Percentiles rank a stretch among this genome's conserved stretches.
phyloP scores from a whole-genome alignment of 2,113 vertebrate species.

The Seriola aureovittata region DNA sequence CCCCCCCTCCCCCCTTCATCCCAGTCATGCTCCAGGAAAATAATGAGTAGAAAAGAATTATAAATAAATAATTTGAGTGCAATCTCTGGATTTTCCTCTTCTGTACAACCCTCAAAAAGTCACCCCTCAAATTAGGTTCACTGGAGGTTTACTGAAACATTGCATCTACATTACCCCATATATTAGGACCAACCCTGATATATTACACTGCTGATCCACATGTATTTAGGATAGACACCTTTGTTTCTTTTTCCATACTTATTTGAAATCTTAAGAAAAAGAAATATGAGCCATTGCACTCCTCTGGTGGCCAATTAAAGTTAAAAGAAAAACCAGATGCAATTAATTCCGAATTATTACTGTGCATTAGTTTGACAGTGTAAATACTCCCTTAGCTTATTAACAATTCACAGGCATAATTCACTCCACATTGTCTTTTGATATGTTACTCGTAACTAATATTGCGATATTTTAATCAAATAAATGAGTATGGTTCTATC shows the following conservation, averaged over 20 bases:
- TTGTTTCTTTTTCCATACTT: background rate
- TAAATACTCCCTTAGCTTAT: slow-evolving; percentile 52
- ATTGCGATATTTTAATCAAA: slow-evolving; percentile 8
- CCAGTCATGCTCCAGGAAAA: slow-evolving; percentile 6
- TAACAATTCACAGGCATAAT: slow-evolving; percentile 46
- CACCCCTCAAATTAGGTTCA: background rate
- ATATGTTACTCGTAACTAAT: slow-evolving; percentile 3
- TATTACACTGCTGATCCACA: background rate
- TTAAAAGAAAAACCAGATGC: slow-evolving; percentile 38
- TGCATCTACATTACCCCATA: no score
- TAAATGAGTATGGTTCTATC: background rate
- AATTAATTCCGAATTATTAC: slow-evolving; percentile 53
- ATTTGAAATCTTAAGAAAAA: slow-evolving; percentile 6
- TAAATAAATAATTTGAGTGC: background rate
- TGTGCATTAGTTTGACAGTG: slow-evolving; percentile 36
- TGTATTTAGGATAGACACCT: background rate
- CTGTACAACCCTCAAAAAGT: background rate
- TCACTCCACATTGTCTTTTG: slow-evolving; percentile 27
- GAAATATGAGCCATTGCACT: slow-evolving; percentile 28
- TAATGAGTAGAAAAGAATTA: background rate
- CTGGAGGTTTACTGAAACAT: background rate
- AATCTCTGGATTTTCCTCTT: background rate
- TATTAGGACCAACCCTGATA: background rate
- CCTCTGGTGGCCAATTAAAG: slow-evolving; percentile 69
- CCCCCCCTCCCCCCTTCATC: background rate